Evolutionary conservation across 2,113 vertebrate genomes (phyloP).

Genomic region (Siniperca chuatsi): DNA sequence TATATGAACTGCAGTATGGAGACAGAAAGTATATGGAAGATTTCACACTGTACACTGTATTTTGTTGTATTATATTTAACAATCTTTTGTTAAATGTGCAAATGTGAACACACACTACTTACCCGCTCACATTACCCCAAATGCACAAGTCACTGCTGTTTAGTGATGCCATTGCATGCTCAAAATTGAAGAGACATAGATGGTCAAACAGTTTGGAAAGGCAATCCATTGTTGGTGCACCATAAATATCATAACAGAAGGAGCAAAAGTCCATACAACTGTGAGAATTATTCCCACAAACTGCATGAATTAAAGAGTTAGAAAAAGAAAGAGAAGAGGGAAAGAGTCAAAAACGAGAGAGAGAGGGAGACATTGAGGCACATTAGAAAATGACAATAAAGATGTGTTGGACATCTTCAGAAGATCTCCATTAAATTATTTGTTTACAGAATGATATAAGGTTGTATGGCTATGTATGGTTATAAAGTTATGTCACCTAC

Average conservation of each 20-base stretch:
- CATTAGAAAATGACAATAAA: slow-evolving; percentile 2
- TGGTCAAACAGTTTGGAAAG: accelerated
- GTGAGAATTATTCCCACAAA: slow-evolving; percentile 36
- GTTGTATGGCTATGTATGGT: not conserved
- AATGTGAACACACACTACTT: not conserved
- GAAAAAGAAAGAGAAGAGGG: not conserved
- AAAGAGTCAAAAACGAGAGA: not conserved
- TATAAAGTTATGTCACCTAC: slow-evolving; percentile 59
- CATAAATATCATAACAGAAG: accelerated
- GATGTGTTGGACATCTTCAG: not conserved
- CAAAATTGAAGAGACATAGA: slow-evolving; percentile 1
- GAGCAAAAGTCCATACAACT: accelerated
- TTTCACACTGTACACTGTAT: not conserved
- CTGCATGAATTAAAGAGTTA: slow-evolving; percentile 40
- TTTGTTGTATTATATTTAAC: not conserved
- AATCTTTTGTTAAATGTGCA: not conserved
- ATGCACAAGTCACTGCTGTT: slow-evolving; percentile 76
- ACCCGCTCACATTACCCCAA: slow-evolving; percentile 80
- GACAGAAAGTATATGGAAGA: not conserved
- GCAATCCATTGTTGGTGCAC: slow-evolving; percentile 31
- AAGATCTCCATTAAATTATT: not conserved
- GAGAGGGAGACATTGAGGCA: not conserved
- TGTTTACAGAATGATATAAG: not conserved
- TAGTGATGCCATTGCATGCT: slow-evolving; percentile 34
- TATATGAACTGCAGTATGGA: slow-evolving; percentile 76